A percentile compares a stretch with the other conserved stretches of the same genome.
These are phyloP conservation scores for Zosterops hypoxanthus DNA, from an alignment of 2,113 vertebrate species.

Conservation along the genomic window DNA sequence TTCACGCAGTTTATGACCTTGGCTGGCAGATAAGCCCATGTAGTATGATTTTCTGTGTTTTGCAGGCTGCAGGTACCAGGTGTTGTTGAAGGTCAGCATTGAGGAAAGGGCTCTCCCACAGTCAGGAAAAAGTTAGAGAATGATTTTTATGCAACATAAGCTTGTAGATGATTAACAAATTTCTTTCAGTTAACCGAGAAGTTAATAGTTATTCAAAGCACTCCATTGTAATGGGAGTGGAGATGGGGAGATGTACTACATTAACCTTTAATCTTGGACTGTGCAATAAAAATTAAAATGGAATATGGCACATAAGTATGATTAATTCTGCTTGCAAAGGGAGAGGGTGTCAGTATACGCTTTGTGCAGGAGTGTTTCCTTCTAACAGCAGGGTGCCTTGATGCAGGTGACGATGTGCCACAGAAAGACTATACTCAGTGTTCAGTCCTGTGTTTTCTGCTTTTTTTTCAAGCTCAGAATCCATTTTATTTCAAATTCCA, in stretches of 20 bases:
- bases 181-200: constrained; percentile 70
- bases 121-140: constrained; percentile 56
- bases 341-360: constrained; percentile 22
- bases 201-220: constrained; percentile 76
- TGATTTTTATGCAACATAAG: constrained; percentile 66
- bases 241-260: constrained; percentile 48
- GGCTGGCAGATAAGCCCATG: constrained; percentile 38
- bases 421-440: neutral
- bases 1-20: constrained; percentile 43
- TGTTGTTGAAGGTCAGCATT: constrained; percentile 67
- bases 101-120: constrained; percentile 45
- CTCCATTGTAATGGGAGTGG: constrained; percentile 59
- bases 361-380: neutral
- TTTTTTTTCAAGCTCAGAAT: neutral
- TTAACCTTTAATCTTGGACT: constrained; percentile 72
- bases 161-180: constrained; percentile 75
- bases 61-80: constrained; percentile 56
- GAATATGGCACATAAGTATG: constrained; percentile 58
- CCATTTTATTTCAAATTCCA: neutral
- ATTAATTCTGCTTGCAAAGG: constrained; percentile 59
- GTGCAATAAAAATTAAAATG: constrained; percentile 65
- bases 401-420: neutral
- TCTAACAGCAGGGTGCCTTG: neutral
- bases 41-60: constrained; percentile 34
- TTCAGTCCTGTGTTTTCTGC: neutral